Base-by-base conservation (phyloP, 2,888 invertebrate genomes). In the Heliconius cydno region DNA sequence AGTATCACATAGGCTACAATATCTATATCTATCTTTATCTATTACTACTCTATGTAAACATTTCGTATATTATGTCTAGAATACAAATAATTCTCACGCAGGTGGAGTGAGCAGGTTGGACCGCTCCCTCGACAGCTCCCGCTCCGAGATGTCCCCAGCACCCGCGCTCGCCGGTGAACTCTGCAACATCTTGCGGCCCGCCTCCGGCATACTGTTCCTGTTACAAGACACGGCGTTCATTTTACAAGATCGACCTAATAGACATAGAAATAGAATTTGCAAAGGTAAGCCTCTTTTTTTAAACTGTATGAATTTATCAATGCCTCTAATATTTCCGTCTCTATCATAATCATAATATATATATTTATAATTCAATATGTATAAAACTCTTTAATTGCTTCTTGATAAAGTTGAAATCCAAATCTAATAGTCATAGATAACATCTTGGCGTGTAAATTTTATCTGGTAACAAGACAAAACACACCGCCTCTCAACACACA, bases 121-220 rank as follows among this genome's bases (percentile, higher is more conserved):
- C 34, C 92, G 85, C 81, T 94, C 94, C 75, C 92, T 83, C n/a
- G 90, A 88, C 79, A 94, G 83, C 79, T 94, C 94, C 52, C 91
- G 84, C 81, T 94, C 94, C 0, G 94, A 93, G 79, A 94, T 94
- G 83, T 94, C 94, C 0, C 94, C 94, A 1, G 92, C 94, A 0
- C 94, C 94, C 0, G 90, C 86, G 70, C 92, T 83, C 34, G 91
- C 90, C 15, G 94, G 93, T 19, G 94, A 92, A 66, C 89, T 90
- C 71, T 91, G 89, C 38, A 91, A 87, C 76, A 91, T 84, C 86
- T 94, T 94, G 34, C 85, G 71, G 68, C 88, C 87, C 19, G 19
- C 52, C 79, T 93, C 93, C 3, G 91, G 89, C 94, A 94, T 94
- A 84, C 80, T 86, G 65, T n/a, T 82, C 13, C 78, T 82, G 76